Conservation (phyloP, 2,113 vertebrate genomes). For the Gallinago paraguaiae region DNA sequence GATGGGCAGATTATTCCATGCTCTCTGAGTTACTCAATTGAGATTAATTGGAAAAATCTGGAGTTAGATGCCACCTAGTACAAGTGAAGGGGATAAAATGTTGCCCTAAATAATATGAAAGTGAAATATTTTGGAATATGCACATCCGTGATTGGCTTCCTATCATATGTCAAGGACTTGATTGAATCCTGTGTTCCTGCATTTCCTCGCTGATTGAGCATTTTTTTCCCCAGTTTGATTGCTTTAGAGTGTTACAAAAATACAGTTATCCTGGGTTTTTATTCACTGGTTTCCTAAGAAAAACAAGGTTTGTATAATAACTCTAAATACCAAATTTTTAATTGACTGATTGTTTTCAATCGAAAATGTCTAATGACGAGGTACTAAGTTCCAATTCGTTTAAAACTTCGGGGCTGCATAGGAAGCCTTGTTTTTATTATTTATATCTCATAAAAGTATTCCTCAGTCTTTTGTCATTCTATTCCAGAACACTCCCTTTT, state of each 20-base stretch:
- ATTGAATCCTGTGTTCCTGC: slow-evolving; percentile 9
- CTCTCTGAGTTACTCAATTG: not conserved
- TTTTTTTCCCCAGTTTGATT: slow-evolving; percentile 20
- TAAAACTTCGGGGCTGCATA: not conserved
- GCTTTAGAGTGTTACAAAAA: not conserved
- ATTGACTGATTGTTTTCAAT: not conserved
- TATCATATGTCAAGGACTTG: slow-evolving; percentile 12
- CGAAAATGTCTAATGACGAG: not conserved
- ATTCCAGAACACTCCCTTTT: not conserved
- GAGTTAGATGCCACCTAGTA: not conserved
- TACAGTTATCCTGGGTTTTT: not conserved
- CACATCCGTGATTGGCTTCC: not conserved
- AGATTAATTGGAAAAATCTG: not conserved
- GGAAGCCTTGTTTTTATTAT: not conserved
- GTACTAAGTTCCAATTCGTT: not conserved
- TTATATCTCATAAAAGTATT: not conserved
- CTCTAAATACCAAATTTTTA: not conserved
- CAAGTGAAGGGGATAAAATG: not conserved
- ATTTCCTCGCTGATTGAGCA: slow-evolving; percentile 29
- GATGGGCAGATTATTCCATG: not conserved
- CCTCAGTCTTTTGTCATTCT: not conserved
- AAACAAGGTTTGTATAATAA: not conserved
- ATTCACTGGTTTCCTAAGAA: not conserved
- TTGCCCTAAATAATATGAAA: slow-evolving; percentile 20
- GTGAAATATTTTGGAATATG: not conserved